Percentiles rank a stretch among this genome's conserved stretches.
Evolutionary conservation across 2,888 invertebrate species (phyloP).

Genomic region (Scaptomyza reducta): DNA sequence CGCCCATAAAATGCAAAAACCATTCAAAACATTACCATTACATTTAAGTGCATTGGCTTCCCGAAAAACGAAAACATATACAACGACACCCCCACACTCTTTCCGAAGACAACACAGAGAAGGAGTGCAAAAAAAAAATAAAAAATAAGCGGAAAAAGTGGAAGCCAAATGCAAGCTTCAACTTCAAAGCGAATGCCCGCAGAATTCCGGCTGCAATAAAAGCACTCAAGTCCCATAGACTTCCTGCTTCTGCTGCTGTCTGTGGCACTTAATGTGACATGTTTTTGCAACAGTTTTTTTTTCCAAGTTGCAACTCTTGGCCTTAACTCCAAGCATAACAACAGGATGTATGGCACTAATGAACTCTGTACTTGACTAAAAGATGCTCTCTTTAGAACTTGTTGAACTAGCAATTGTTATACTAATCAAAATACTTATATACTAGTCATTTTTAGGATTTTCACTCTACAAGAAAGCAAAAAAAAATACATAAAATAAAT

Average conservation of each 20-base stretch:
- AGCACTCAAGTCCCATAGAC: constrained; percentile 75
- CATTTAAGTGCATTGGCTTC: constrained; percentile 72
- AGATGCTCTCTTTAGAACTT: constrained; percentile 1
- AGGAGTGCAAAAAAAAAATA: too few relatives aligned
- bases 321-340: constrained; percentile 30
- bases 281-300: constrained; percentile 74
- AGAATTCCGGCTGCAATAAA: constrained; percentile 73
- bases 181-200: constrained; percentile 71
- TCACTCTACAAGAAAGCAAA: background rate
- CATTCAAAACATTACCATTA: constrained; percentile 65
- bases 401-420: background rate
- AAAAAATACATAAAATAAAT: background rate
- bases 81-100: constrained; percentile 31
- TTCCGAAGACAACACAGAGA: constrained; percentile 2
- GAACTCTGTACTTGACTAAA: constrained; percentile 1
- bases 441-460: too few relatives aligned
- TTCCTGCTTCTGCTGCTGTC: constrained; percentile 60
- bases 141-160: constrained; percentile 10
- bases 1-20: constrained; percentile 32
- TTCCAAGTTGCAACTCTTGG: constrained; percentile 11
- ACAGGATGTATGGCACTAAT: background rate
- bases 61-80: constrained; percentile 27
- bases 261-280: constrained; percentile 76
- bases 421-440: background rate
- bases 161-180: constrained; percentile 54